phyloP scores from a whole-genome alignment of 2,113 vertebrate species.

The Machaerirhynchus nigripectus region DNA sequence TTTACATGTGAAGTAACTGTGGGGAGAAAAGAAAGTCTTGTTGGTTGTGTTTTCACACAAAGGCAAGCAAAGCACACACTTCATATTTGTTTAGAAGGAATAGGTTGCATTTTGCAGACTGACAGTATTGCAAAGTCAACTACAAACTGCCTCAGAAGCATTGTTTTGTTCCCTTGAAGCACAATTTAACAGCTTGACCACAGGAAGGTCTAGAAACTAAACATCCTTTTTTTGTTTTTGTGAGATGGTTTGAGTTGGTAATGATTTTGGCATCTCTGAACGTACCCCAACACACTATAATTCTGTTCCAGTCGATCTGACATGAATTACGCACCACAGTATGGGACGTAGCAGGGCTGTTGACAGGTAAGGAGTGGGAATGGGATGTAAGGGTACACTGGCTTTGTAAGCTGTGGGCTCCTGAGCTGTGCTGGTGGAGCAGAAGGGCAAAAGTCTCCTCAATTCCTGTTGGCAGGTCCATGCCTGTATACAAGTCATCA shows the following conservation, averaged over 20 bases:
- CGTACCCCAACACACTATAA: neutral
- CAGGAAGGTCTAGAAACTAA: neutral
- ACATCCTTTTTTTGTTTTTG: neutral
- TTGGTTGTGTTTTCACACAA: neutral
- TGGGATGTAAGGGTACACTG: neutral
- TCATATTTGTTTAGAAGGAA: neutral
- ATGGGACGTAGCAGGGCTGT: neutral
- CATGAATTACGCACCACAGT: fast-evolving
- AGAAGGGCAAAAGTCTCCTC: neutral
- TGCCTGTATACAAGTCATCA: neutral
- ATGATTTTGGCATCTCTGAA: neutral
- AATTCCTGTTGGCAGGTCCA: neutral
- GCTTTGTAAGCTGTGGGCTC: neutral
- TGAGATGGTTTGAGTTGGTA: neutral
- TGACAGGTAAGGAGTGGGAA: neutral
- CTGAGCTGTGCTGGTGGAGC: neutral
- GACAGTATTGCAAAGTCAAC: neutral
- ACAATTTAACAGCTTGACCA: neutral
- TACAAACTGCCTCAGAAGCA: neutral
- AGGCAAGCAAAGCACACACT: neutral
- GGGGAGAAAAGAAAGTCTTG: neutral
- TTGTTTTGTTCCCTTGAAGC: neutral
- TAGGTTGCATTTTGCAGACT: neutral
- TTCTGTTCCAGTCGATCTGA: neutral
- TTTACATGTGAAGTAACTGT: neutral